Evolutionary conservation across 2,113 vertebrate species (phyloP).

Genomic region (Corythoichthys intestinalis): DNA sequence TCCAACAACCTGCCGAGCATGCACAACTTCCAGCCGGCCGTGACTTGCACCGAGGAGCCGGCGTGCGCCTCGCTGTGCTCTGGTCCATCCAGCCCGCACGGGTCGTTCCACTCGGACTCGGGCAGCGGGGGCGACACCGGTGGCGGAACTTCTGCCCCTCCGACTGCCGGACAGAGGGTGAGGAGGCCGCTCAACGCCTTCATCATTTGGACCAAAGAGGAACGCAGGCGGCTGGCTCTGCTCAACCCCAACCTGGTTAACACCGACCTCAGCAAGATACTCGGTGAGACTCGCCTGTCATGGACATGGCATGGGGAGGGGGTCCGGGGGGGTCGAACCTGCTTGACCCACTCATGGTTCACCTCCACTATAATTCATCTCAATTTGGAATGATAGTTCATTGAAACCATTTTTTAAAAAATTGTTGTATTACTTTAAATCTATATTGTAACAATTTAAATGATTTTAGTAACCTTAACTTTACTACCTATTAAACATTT

Average conservation of each 20-base stretch:
- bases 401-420: no score
- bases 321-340: no score
- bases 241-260: conserved; percentile 78
- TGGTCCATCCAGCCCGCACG: conserved; percentile 58
- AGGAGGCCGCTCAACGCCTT: conserved; percentile 79
- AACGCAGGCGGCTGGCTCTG: conserved; percentile 72
- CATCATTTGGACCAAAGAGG: conserved; percentile 82
- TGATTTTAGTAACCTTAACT: no score
- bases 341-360: no score
- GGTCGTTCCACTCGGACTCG: conserved; percentile 66
- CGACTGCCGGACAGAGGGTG: conserved; percentile 57
- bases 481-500: no score
- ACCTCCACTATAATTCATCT: no score
- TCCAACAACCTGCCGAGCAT: conserved; percentile 41
- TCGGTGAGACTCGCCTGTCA: conserved; percentile 55
- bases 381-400: no score
- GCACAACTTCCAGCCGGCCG: conserved; percentile 28
- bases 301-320: not conserved
- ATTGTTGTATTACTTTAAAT: no score
- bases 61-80: conserved; percentile 41
- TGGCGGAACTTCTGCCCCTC: conserved; percentile 22
- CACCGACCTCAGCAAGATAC: conserved; percentile 80
- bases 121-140: conserved; percentile 69
- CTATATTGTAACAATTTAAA: no score
- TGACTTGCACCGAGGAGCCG: conserved; percentile 31